A percentile compares a stretch with the other conserved stretches of the same genome.
These are phyloP conservation scores for Rhagologus leucostigma DNA, from an alignment of 2,113 vertebrate genomes.

Conservation along the genomic window DNA sequence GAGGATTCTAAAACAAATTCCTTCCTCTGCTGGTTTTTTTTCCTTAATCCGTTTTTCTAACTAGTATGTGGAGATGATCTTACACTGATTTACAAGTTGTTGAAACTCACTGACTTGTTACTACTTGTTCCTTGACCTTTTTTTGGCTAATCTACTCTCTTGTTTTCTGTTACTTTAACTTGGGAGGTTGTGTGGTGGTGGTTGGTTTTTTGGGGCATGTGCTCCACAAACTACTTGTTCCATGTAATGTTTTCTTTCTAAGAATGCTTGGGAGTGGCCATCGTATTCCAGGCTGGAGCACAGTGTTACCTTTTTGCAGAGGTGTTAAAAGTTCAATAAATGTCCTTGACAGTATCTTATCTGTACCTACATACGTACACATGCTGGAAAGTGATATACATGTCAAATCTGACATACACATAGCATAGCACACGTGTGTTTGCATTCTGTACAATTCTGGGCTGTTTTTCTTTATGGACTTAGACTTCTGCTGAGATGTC, in stretches of 20 bases:
- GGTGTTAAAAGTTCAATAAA: not conserved
- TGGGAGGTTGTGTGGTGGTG: accelerated
- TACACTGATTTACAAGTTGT: not conserved
- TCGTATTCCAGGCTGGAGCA: not conserved
- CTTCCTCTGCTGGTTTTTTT: accelerated
- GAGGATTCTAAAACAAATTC: not conserved
- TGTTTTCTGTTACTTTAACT: not conserved
- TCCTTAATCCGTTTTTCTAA: not conserved
- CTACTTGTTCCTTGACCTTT: not conserved
- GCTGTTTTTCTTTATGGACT: not conserved
- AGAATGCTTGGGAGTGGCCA: not conserved
- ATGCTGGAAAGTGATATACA: accelerated
- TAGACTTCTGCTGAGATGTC: not conserved
- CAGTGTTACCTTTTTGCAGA: not conserved
- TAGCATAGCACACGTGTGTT: not conserved
- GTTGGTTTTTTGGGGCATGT: accelerated
- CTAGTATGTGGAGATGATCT: accelerated
- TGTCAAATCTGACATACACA: not conserved
- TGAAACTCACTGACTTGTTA: not conserved
- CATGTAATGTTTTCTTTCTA: not conserved
- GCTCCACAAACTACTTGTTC: not conserved
- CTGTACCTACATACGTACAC: accelerated
- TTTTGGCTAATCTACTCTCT: not conserved
- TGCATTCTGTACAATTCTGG: accelerated
- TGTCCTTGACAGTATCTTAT: not conserved